phyloP scores from a whole-genome alignment of 2,888 invertebrate species.

The Ochlodes sylvanus region DNA sequence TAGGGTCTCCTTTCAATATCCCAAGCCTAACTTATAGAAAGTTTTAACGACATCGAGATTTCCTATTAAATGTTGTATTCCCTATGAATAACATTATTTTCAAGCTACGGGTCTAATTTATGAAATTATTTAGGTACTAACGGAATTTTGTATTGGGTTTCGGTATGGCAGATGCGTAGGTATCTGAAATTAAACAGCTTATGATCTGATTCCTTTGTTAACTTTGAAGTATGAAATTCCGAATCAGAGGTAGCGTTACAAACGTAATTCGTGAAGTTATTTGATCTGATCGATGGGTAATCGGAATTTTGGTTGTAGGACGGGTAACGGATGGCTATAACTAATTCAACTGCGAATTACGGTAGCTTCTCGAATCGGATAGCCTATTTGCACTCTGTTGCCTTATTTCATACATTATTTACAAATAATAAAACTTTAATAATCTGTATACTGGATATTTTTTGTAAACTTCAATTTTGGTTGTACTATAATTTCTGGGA shows the following conservation, averaged over 20 bases:
- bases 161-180: no score
- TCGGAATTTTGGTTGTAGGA: slow-evolving; percentile 11
- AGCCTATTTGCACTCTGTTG: not conserved
- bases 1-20: slow-evolving; percentile 62
- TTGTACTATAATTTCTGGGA: no score
- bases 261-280: slow-evolving; percentile 21
- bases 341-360: slow-evolving; percentile 26
- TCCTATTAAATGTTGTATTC: slow-evolving; percentile 19
- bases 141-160: no score
- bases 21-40: slow-evolving; percentile 18
- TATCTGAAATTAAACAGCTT: not conserved
- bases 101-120: no score
- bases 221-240: not conserved
- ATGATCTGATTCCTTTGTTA: not conserved
- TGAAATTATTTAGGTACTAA: no score
- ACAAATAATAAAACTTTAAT: no score
- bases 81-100: slow-evolving; percentile 1
- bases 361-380: slow-evolving; percentile 1
- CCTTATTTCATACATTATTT: no score
- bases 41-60: slow-evolving; percentile 25
- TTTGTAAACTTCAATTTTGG: no score
- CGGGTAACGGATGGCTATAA: slow-evolving; percentile 1
- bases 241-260: not conserved
- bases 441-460: no score
- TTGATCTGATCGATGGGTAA: slow-evolving; percentile 5